phyloP scores from a whole-genome alignment of 2,113 vertebrate species.

The Mixornis gularis region DNA sequence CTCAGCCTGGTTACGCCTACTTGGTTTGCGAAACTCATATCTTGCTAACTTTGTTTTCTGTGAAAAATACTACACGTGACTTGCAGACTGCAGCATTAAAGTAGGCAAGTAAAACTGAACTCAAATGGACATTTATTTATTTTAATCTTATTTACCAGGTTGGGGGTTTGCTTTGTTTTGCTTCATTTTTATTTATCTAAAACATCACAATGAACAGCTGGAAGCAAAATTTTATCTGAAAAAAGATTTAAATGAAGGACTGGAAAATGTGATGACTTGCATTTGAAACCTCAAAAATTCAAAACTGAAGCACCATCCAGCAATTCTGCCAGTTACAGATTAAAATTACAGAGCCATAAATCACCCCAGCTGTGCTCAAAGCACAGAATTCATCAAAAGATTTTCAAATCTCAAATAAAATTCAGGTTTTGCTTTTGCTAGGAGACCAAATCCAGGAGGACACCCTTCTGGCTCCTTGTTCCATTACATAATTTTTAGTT shows the following conservation, averaged over 20 bases:
- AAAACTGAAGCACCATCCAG: neutral
- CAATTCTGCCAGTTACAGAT: neutral
- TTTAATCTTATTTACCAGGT: neutral
- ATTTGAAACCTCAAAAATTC: conserved; percentile 14
- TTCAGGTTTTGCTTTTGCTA: neutral
- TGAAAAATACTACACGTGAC: neutral
- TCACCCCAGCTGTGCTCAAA: neutral
- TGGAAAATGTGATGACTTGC: neutral
- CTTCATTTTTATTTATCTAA: neutral
- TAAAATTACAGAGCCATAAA: conserved; percentile 13
- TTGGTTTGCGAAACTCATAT: neutral
- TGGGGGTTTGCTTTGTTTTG: neutral
- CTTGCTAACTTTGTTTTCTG: neutral
- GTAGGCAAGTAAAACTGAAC: neutral
- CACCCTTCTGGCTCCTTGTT: neutral
- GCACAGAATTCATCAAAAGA: conserved; percentile 17
- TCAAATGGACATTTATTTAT: neutral
- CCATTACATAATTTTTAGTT: neutral
- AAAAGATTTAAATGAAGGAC: neutral
- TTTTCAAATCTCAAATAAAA: conserved; percentile 28
- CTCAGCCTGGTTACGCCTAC: neutral
- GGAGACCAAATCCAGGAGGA: neutral
- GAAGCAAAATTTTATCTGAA: neutral
- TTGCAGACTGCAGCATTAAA: neutral
- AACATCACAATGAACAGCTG: neutral